Percentiles rank a stretch among this genome's conserved stretches.
Evolutionary conservation across 2,888 invertebrate species (phyloP).

Genomic region (Anoplius nigerrimus): DNA sequence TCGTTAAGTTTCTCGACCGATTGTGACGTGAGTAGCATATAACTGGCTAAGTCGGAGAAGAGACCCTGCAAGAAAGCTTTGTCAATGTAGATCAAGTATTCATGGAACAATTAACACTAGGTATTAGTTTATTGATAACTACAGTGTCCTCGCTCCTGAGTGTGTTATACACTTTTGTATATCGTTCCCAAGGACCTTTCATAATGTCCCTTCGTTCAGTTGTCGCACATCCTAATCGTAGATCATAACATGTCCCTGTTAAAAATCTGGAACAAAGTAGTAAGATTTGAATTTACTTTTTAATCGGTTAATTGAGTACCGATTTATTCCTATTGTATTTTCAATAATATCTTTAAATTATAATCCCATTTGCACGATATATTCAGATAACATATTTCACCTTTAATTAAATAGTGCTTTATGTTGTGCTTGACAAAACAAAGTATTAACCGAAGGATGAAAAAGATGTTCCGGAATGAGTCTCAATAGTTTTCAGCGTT

Average conservation of each 20-base stretch:
- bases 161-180: constrained; percentile 55
- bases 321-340: no score
- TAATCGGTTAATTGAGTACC: no score
- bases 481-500: no score
- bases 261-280: constrained; percentile 55
- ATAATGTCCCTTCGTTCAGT: constrained; percentile 40
- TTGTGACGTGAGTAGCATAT: constrained; percentile 76
- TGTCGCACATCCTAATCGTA: constrained; percentile 59
- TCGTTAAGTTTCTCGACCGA: constrained; percentile 77
- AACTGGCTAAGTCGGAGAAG: constrained; percentile 77
- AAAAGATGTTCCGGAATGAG: no score
- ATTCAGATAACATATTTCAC: no score
- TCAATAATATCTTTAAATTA: no score
- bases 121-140: constrained; percentile 1
- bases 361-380: no score
- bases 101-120: no score
- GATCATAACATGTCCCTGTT: constrained; percentile 56
- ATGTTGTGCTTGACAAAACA: no score
- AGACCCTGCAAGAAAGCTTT: constrained; percentile 71
- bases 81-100: no score
- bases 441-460: no score
- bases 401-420: no score
- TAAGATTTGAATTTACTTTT: background rate
- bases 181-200: constrained; percentile 57
- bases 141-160: constrained; percentile 66